Evolutionary conservation across 2,888 invertebrate genomes (phyloP), one percentile per base, ranked within the genome.

Genomic region (Phaedon cochleariae): DNA sequence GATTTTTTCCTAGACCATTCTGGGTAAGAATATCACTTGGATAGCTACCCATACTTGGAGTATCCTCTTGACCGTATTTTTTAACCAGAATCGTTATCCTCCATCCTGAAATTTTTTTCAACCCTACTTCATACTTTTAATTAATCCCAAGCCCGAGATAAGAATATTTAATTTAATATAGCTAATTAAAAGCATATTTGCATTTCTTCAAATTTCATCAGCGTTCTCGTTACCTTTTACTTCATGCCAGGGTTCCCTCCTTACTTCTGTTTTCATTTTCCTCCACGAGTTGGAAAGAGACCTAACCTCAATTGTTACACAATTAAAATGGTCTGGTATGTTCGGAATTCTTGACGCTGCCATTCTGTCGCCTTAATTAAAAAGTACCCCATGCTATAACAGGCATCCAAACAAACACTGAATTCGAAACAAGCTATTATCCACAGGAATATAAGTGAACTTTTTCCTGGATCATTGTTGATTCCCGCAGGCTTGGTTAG

Each of bases 331-430:
- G 73, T 74, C 74, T 76, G 82, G 82, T 81, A 83, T 82, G 81
- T 77, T 73, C 76, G 80, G 82, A 81, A 83, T 83, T 82, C 83
- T 83, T 83, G 81, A 81, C 81, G 82, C 78, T 79, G 77, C 77
- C 81, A 78, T 82, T 80, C 79, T 81, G 82, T 81, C 81, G 81
- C 82, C 82, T 83, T 83, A 83, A 83, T 83, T 83, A 83, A 83
- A 83, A 83, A 83, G 80, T 81, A 80, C 81, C 80, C 79, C 76
- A 78, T 75, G 78, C 76, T 76, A 72, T 68, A 72, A 69, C 62
- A 69, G 74, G 74, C 62, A 77, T 64, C 74, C 79, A 72, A 65
- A 60, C 37, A 67, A 67, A 60, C 67, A 46, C 45, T 71, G 45
- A 53, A 12, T 22, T 26, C 26, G 46, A 17, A 15, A 45, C 12